These are phyloP conservation scores for Macrosiphum euphorbiae DNA, from an alignment of 2,888 invertebrate species.

Conservation along the genomic window DNA sequence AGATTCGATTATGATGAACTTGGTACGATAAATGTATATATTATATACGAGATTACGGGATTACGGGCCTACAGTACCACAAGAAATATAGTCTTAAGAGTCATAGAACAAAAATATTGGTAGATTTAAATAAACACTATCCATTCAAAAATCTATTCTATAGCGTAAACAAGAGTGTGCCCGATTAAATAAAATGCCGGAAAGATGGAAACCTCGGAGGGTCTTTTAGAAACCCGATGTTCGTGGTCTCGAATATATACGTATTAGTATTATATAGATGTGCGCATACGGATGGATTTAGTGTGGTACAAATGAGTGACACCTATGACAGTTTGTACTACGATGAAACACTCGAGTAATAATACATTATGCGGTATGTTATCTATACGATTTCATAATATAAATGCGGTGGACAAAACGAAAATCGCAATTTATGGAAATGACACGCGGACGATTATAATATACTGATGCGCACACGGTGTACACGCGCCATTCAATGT, in stretches of 20 bases:
- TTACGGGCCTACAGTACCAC: too few relatives aligned
- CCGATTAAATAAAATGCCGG: background rate
- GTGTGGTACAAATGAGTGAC: background rate
- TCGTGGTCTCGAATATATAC: background rate
- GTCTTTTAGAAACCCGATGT: background rate
- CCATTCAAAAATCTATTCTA: background rate
- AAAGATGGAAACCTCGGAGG: background rate
- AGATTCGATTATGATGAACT: background rate
- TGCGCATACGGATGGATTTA: background rate
- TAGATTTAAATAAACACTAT: background rate
- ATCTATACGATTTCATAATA: background rate
- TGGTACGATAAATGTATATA: background rate
- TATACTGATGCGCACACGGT: background rate
- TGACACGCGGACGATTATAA: background rate
- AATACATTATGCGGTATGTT: background rate
- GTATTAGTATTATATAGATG: background rate
- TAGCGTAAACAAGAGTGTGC: background rate
- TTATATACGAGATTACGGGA: too few relatives aligned
- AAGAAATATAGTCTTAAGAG: too few relatives aligned
- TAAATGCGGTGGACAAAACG: background rate
- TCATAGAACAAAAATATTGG: background rate
- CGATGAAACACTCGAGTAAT: background rate
- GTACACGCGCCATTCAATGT: too few relatives aligned
- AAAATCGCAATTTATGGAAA: slow-evolving; percentile 26
- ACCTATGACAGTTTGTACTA: background rate